Evolutionary conservation across 2,888 invertebrate genomes (phyloP), one percentile per base, ranked within the genome.

Genomic region (Lycaena phlaeas): DNA sequence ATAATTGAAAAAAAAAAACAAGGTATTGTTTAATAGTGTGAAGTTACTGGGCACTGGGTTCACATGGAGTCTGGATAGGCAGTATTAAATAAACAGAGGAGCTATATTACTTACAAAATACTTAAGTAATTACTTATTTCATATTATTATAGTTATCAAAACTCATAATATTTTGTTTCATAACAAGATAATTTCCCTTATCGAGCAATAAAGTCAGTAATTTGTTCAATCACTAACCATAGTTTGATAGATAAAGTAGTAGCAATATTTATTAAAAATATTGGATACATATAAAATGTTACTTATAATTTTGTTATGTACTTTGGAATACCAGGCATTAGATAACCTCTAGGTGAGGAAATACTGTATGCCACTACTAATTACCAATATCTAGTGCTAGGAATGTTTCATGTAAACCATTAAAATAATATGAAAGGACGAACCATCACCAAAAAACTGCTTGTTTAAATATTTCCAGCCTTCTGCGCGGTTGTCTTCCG

Each of bases 391-490:
- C 9, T 7, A 2, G 22, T 22, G 22, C 9, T 22, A 11, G 10
- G 17, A 34, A 46, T 53, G 48, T 51, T 49, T 43, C 46, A 27
- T 40, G 30, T 31, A 44, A 43, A 45, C 36, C 36, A 48, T 40
- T 37, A 45, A 50, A 48, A 25, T 29, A n/a, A 42, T 22, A 46
- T n/a, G n/a, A 45, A 49, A 52, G 41, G 56, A 79, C 81, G 55
- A 54, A 84, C 84, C 84, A 56, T 84, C 84, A 38, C 84, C 84
- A 50, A 84, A 84, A 64, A 70, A 84, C 53, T 84, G 84, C 61
- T 84, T 84, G 53, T 84, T 84, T 46, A 84, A 65, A 61, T 75
- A 84, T 53, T 84, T 84, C 84, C 84, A 84, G 50, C 84, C 84
- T 53, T 84, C 84, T 2, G 72, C 82, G 28, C 84, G 79, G 18